Evolutionary conservation across 2,113 vertebrate genomes (phyloP).

Genomic region (Macrotis lagotis): DNA sequence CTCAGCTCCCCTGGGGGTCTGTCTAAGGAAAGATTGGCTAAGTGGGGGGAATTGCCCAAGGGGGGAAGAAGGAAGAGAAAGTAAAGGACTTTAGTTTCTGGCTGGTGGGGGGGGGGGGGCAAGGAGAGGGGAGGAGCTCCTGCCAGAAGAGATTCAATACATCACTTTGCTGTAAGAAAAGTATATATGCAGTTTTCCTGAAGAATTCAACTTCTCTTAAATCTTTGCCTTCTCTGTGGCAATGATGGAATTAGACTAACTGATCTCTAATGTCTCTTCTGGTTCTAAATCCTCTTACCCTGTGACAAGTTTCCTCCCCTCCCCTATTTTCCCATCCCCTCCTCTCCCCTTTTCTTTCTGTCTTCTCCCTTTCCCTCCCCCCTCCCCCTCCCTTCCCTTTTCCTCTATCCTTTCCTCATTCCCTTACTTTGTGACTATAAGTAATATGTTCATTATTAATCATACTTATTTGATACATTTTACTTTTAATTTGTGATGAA

Average conservation of each 20-base stretch:
- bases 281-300: no score
- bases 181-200: not conserved
- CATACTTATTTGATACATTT: no score
- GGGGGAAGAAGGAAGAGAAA: not conserved
- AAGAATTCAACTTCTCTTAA: not conserved
- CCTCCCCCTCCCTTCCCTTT: no score
- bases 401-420: no score
- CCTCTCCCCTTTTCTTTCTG: no score
- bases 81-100: not conserved
- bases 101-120: no score
- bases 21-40: not conserved
- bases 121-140: not conserved
- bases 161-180: not conserved
- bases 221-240: not conserved
- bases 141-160: not conserved
- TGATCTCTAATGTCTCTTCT: not conserved
- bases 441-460: no score
- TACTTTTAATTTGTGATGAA: no score
- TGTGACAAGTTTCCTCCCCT: no score
- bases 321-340: no score
- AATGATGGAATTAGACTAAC: not conserved
- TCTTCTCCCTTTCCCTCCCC: no score
- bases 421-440: no score
- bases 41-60: not conserved
- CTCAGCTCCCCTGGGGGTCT: not conserved